These are phyloP conservation scores for Sylvilagus floridanus DNA, from an alignment of 2,797 vertebrate genomes.

Conservation along the genomic window DNA sequence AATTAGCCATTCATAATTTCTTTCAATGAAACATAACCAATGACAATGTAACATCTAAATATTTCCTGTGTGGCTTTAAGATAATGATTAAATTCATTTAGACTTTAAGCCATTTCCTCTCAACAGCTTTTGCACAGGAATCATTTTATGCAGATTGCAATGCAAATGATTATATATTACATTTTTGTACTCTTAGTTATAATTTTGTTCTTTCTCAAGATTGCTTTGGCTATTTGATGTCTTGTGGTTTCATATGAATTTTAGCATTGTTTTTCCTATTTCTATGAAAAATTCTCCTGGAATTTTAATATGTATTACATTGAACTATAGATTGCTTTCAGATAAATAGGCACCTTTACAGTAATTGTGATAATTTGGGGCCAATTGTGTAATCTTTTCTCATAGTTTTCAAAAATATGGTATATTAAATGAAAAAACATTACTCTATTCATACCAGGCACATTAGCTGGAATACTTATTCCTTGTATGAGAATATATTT, in stretches of 20 bases:
- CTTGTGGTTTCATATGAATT: neutral
- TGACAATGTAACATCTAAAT: too few relatives aligned
- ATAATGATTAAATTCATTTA: too few relatives aligned
- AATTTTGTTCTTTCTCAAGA: neutral
- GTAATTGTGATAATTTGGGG: neutral
- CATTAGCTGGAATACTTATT: neutral
- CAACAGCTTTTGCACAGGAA: too few relatives aligned
- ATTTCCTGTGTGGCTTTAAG: too few relatives aligned
- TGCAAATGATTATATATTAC: too few relatives aligned
- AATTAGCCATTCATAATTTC: too few relatives aligned
- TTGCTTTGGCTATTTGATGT: neutral
- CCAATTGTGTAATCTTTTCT: neutral
- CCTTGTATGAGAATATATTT: neutral
- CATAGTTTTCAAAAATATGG: conserved; percentile 6
- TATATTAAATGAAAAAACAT: conserved; percentile 8
- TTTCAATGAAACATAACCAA: too few relatives aligned
- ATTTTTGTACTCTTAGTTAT: too few relatives aligned
- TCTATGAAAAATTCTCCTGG: neutral
- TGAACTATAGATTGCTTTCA: neutral
- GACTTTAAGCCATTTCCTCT: too few relatives aligned
- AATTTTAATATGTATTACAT: neutral
- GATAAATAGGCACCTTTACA: neutral
- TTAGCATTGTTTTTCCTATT: neutral
- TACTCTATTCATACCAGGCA: neutral
- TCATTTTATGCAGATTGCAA: too few relatives aligned